A percentile compares a stretch with the other conserved stretches of the same genome.
phyloP scores from a whole-genome alignment of 1,140 invertebrate species.

The Chionoecetes opilio region DNA sequence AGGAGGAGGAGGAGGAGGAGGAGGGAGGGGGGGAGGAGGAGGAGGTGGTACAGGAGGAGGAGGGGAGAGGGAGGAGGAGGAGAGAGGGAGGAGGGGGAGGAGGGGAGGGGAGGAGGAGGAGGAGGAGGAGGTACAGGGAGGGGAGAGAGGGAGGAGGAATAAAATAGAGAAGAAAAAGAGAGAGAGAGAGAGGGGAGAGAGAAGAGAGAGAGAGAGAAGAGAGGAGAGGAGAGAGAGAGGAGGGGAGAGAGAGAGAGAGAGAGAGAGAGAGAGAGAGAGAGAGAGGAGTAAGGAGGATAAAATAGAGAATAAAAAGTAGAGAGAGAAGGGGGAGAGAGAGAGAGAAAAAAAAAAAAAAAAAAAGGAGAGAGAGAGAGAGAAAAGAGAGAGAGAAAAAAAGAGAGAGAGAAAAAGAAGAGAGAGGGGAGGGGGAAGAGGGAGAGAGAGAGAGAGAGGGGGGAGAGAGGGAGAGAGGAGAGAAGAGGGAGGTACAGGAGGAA shows the following conservation, averaged over 20 bases:
- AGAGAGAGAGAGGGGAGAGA: not conserved
- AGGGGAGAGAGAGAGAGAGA: not conserved
- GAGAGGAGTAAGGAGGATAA: constrained; percentile 38
- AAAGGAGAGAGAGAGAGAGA: constrained; percentile 19
- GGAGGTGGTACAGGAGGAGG: not conserved
- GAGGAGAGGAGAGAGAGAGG: not conserved
- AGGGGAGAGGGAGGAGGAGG: not conserved
- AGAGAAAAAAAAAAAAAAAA: not conserved
- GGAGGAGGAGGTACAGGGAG: not conserved
- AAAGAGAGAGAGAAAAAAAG: constrained; percentile 36
- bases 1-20: not conserved
- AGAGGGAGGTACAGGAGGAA: not conserved
- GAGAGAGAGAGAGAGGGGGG: not conserved
- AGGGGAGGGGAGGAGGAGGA: not conserved
- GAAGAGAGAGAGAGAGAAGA: not conserved
- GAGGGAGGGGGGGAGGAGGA: not conserved
- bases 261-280: not conserved
- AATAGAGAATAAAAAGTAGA: constrained; percentile 19
- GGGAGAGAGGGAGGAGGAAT: not conserved
- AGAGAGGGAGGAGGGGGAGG: not conserved
- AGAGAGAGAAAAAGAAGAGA: not conserved
- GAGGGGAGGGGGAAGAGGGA: not conserved
- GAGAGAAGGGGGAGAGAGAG: not conserved
- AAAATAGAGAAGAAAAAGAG: not conserved
- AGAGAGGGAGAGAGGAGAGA: not conserved